Base-by-base conservation (phyloP, 2,113 vertebrate species). In the Psittacula cyanocephala region DNA sequence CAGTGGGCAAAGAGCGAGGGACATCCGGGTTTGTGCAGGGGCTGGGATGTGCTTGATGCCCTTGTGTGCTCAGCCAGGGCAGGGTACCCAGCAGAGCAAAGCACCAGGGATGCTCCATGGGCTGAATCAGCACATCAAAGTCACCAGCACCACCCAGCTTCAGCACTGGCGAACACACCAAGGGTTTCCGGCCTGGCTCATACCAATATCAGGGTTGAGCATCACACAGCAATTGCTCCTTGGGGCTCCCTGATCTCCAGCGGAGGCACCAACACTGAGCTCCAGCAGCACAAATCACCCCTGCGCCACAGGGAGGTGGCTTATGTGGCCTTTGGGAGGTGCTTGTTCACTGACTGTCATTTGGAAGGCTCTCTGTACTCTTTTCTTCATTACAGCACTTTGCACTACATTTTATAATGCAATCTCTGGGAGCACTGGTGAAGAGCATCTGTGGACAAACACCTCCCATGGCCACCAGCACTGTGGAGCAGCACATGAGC, bases 401-500 rank as follows among this genome's bases (percentile, higher is more conserved):
- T 37, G 41, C 39, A 12, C 28, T 55, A 8, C 16, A 3, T 29
- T 62, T 53, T 39, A 41, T 8, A 59, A 50, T 4, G n/a, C 17
- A 1, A 7, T 47, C 71, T 87, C 86, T 79, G 69, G 47, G 14
- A 49, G 74, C 52, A 33, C 77, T 3, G 33, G 39, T 22, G 80
- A 55, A 62, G 68, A 86, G 59, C 67, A 44, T 68, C 86, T 84
- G 86, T 62, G 24, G 31, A 64, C 59, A 68, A 72, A 39, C 8
- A 8, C 63, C 47, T 88, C 43, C 91, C 43, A 0, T 41, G 88
- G 63, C 77, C 91, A 75, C 67, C 88, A 83, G 68, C 20, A 7
- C 50, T 25, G 37, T 0, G 0, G 0, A 74, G 86, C 37, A 20
- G 44, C 35, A 2, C 67, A 76, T 0, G 7, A 79, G 64, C 49